A percentile compares a stretch with the other conserved stretches of the same genome.
Evolutionary conservation across 1,140 invertebrate genomes (phyloP).

Genomic region (Mercenaria mercenaria): DNA sequence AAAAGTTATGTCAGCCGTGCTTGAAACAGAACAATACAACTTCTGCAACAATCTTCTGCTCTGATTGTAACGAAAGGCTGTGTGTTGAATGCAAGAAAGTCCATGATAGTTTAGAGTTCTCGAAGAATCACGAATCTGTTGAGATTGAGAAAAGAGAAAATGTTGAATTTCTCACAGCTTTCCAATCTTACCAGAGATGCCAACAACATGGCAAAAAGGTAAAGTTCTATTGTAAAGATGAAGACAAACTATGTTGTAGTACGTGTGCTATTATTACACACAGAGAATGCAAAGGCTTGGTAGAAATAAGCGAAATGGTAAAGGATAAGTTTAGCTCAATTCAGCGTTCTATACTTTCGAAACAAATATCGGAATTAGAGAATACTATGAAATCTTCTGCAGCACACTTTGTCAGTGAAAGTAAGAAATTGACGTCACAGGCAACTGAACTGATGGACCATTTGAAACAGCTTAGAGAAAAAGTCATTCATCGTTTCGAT

Average conservation of each 20-base stretch:
- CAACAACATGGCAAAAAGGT: neutral
- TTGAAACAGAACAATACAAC: neutral
- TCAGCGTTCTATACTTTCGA: neutral
- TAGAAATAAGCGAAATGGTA: neutral
- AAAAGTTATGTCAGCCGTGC: neutral
- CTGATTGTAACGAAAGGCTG: neutral
- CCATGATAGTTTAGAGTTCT: neutral
- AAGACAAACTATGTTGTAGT: neutral
- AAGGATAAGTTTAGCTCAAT: neutral
- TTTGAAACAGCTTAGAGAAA: neutral
- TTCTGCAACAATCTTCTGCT: neutral
- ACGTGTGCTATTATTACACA: constrained; percentile 1
- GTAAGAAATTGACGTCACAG: neutral
- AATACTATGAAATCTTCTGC: neutral
- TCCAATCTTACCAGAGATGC: neutral
- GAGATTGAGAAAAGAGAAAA: neutral
- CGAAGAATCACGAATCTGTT: neutral
- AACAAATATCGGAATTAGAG: neutral
- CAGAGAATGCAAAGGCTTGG: neutral
- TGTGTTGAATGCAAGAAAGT: neutral
- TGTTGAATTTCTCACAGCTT: neutral
- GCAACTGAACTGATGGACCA: neutral
- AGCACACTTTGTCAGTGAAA: neutral
- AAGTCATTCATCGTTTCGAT: neutral
- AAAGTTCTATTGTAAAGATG: constrained; percentile 32